Evolutionary conservation across 2,113 vertebrate species (phyloP).

Genomic region (Cryptotis parvus): DNA sequence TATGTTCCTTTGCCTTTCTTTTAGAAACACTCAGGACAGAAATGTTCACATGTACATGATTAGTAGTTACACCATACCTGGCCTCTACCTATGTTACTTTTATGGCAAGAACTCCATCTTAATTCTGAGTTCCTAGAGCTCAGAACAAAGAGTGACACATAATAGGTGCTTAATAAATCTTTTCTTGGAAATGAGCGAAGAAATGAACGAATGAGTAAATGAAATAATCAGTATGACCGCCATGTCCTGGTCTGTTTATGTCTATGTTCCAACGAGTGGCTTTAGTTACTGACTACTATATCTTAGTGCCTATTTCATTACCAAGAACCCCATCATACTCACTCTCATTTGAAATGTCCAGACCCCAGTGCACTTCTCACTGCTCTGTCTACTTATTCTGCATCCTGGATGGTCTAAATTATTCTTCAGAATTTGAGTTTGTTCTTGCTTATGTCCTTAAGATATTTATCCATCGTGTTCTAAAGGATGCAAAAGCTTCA

Average conservation of each 20-base stretch:
- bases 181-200: neutral
- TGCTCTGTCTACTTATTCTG: neutral
- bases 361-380: neutral
- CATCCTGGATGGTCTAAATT: neutral
- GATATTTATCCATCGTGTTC: neutral
- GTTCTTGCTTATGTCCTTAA: neutral
- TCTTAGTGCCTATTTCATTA: neutral
- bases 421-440: neutral
- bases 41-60: neutral
- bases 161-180: neutral
- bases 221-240: neutral
- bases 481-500: too few relatives aligned
- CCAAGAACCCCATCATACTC: neutral
- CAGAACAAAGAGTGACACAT: neutral
- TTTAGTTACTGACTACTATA: neutral
- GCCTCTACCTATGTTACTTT: neutral
- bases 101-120: neutral
- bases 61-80: neutral
- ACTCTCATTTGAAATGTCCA: neutral
- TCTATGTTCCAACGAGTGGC: neutral
- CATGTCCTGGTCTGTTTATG: neutral
- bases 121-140: neutral
- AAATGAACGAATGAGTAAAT: neutral
- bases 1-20: neutral
- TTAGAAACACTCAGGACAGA: too few relatives aligned